Base-by-base conservation (phyloP, 2,113 vertebrate genomes). In the Patagioenas fasciata region DNA sequence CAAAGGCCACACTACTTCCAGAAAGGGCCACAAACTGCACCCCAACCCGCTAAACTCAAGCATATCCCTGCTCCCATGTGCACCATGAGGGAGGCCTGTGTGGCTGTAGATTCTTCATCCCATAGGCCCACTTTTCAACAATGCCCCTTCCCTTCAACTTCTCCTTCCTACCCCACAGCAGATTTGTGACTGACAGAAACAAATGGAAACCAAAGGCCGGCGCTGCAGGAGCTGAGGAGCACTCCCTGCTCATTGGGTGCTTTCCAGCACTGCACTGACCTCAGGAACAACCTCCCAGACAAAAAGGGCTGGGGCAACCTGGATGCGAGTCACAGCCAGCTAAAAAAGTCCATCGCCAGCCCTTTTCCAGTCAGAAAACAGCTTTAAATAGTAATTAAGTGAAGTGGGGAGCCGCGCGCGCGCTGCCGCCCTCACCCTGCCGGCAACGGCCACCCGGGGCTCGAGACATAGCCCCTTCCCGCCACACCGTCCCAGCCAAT, bases 261-360 rank as follows among this genome's bases (percentile, higher is more conserved):
- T 38, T 47, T 17, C 38, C 54, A 36, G 25, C 16, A 0, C 36
- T 38, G 7, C 14, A 1, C 11, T 31, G 21, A 21, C 8, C 65
- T n/a, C 31, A 5, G 2, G 16, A 78, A 19, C 34, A 10, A 24
- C 48, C 14, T 1, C 48, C 10, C 29, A 6, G 28, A 4, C 3
- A 8, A 4, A 34, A 38, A 58, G 9, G 13, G 6, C 48, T 15
- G 4, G 2, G 7, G 4, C 5, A 28, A 38, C 3, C 6, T 10
- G 4, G 11, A 31, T 67, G 9, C 24, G 32, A n/a, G 2, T 19
- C 24, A 8, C 13, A 0, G 0, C 0, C n/a, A 8, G 3, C 4
- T 28, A 42, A 13, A 3, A 64, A 44, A 42, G 4, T 5, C 18
- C 4, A 2, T 1, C 10, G 2, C 6, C 9, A 16, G 1, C 10